A percentile compares a stretch with the other conserved stretches of the same genome.
These are phyloP conservation scores for Digitonthophagus gazella DNA, from an alignment of 2,888 invertebrate species.

Conservation along the genomic window DNA sequence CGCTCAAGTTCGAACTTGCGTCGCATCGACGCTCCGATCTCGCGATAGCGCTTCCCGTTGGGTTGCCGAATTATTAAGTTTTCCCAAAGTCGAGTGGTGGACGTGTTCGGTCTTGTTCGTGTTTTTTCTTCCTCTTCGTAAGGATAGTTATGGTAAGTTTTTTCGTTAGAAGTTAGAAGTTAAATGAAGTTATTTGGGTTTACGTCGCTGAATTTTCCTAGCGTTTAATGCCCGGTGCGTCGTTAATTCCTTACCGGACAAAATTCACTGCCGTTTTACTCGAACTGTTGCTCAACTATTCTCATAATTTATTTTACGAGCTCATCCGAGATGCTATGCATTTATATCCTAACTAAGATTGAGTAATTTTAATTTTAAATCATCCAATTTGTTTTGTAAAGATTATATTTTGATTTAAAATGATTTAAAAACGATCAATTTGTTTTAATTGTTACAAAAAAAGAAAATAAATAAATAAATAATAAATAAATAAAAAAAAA, in stretches of 20 bases:
- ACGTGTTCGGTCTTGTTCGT: constrained; percentile 4
- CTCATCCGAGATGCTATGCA: neutral
- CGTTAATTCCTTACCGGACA: neutral
- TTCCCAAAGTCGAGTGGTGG: neutral
- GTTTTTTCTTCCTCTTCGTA: neutral
- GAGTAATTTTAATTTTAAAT: neutral
- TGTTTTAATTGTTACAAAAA: no score
- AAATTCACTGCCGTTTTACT: neutral
- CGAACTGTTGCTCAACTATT: neutral
- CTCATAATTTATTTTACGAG: neutral
- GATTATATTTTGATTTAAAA: no score
- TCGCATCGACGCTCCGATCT: neutral
- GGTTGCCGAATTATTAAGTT: constrained; percentile 1
- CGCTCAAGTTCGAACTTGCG: constrained; percentile 4
- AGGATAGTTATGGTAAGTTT: constrained; percentile 10
- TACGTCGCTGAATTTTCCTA: no score
- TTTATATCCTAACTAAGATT: neutral
- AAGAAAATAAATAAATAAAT: no score
- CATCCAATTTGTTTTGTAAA: no score
- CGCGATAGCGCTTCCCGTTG: neutral
- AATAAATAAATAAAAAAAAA: no score
- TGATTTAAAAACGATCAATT: no score
- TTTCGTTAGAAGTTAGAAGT: neutral
- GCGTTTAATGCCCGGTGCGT: neutral
- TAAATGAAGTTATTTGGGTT: neutral